Evolutionary conservation across 2,888 invertebrate species (phyloP).

Genomic region (Imbricaverruca yamaguchii): DNA sequence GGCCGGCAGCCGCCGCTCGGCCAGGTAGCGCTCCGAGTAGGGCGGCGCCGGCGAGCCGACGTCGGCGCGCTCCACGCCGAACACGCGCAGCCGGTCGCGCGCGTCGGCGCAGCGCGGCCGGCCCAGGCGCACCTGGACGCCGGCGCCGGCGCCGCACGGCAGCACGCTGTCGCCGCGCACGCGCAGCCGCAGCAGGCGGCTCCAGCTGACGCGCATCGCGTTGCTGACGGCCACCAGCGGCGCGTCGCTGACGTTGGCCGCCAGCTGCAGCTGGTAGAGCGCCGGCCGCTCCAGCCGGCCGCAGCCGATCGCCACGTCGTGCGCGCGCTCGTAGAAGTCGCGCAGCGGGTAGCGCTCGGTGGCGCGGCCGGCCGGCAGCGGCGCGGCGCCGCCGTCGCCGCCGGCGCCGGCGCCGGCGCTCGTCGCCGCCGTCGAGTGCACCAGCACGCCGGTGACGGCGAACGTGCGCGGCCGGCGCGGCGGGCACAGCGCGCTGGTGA

Average conservation of each 20-base stretch:
- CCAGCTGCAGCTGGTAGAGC: slow-evolving; percentile 3
- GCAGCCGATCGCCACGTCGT: background rate
- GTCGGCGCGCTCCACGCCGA: slow-evolving; percentile 62
- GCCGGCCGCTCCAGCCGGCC: background rate
- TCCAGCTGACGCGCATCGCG: background rate
- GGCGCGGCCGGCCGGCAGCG: background rate
- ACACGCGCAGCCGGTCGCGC: slow-evolving; percentile 41
- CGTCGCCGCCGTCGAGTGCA: background rate
- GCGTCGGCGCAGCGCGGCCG: slow-evolving; percentile 35
- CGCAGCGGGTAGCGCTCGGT: background rate
- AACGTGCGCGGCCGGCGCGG: background rate
- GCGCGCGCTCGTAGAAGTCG: background rate
- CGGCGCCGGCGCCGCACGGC: slow-evolving; percentile 29
- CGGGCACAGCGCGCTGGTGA: background rate
- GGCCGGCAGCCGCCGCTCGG: slow-evolving; percentile 59
- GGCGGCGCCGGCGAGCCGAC: slow-evolving; percentile 60
- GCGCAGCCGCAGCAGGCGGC: background rate
- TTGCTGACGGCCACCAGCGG: background rate
- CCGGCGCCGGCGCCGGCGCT: background rate
- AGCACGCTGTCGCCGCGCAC: slow-evolving; percentile 24
- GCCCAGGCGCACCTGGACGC: slow-evolving; percentile 32
- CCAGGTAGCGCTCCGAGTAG: slow-evolving; percentile 55
- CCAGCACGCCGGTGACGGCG: background rate
- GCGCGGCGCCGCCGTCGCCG: background rate
- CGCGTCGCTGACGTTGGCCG: background rate